Conservation (phyloP, 2,888 invertebrate species). For the Labia minor region DNA sequence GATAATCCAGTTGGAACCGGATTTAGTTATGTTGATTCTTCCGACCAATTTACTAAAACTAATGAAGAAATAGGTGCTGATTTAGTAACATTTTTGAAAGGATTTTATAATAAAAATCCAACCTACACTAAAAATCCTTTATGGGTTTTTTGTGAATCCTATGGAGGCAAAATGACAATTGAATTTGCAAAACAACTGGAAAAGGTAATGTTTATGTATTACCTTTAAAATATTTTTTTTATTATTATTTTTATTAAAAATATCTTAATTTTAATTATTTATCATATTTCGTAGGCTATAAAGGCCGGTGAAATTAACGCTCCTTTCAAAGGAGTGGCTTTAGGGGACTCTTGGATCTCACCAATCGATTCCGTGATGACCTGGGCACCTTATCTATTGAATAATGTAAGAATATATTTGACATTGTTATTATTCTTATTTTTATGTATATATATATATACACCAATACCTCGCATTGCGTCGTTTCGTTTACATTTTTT, state of each 20-base stretch:
- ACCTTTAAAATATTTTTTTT: too few species aligned
- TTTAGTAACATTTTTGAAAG: constrained; percentile 58
- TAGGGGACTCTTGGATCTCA: constrained; percentile 86
- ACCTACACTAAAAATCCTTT: constrained; percentile 62
- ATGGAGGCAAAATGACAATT: constrained; percentile 87
- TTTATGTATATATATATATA: too few species aligned
- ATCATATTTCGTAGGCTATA: constrained; percentile 45
- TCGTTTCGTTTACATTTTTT: too few species aligned
- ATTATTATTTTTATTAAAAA: too few species aligned
- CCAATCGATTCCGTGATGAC: constrained; percentile 73
- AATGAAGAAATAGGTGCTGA: constrained; percentile 62
- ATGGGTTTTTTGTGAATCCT: constrained; percentile 81
- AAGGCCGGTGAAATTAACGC: constrained; percentile 48
- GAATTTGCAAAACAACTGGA: constrained; percentile 55
- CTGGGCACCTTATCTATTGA: constrained; percentile 70
- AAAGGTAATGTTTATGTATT: constrained; percentile 31
- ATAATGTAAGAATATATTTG: constrained; percentile 53
- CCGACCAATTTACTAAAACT: constrained; percentile 40
- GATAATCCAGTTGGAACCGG: constrained; percentile 88
- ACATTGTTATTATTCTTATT: too few species aligned
- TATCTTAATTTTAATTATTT: neutral
- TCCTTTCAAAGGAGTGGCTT: constrained; percentile 64
- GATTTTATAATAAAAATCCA: constrained; percentile 54
- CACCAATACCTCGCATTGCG: too few species aligned
- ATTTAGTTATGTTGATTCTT: constrained; percentile 63